Evolutionary conservation across 2,888 invertebrate genomes (phyloP), one percentile per base, ranked within the genome.

Genomic region (Ochropleura leucogaster): DNA sequence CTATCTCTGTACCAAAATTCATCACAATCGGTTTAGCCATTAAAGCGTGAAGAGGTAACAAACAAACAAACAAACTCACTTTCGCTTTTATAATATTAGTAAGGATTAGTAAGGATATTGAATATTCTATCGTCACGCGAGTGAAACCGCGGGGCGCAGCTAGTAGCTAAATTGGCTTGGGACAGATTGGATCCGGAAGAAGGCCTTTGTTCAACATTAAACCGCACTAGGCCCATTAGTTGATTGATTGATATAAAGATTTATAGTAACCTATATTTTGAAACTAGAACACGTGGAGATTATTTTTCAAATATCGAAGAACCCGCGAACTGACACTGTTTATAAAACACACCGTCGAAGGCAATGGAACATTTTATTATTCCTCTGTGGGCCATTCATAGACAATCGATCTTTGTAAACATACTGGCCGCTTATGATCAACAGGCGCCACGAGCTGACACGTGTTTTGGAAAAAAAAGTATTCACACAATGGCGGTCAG

Each of bases 391-490:
- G 60, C 18, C 80, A 80, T 82, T 87, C 86, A 88, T 87, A 90
- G 87, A 88, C 90, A 89, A 87, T 87, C 77, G 80, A 63, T 82
- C 78, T 86, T 90, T 89, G 80, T 89, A 90, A 89, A 90, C 91
- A 89, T 79, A 73, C 72, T 74, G 68, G 55, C 71, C 57, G 71
- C 71, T 84, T 71, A 80, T 70, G 64, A 76, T 75, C 75, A 80
- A 86, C 79, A 75, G 78, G 67, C 55, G 12, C 74, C 74, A 85
- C 73, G 68, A 72, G 67, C 51, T n/a, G 67, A 72, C 82, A 83
- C 74, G 77, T 88, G 89, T 85, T 86, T 85, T 86, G 85, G 30
- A 85, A 85, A 84, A 85, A 82, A 78, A 76, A 72, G 67, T 62
- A 64, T 44, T 62, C 68, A 74, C 67, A 89, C 85, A 87, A 89